Conservation (phyloP, 1,140 invertebrate species). For the Procambarus virginalis region DNA sequence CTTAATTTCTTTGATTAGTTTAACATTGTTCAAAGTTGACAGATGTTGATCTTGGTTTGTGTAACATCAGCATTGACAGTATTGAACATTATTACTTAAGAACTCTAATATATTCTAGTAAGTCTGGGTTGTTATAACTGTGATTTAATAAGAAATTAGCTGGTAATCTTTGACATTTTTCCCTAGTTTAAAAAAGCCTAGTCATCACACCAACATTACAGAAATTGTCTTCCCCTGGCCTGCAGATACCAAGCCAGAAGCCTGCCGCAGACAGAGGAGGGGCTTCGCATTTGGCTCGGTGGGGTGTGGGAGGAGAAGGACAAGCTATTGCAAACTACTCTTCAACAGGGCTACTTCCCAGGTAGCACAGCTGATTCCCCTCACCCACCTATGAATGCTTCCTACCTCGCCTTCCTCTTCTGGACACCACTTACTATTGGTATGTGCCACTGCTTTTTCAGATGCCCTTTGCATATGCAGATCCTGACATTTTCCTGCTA, state of each 20-base stretch:
- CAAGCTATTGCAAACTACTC: constrained; percentile 78
- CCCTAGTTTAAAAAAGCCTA: not conserved
- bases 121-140: too few species aligned
- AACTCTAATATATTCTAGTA: too few species aligned
- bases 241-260: constrained; percentile 73
- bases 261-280: constrained; percentile 78
- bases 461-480: too few species aligned
- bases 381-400: constrained; percentile 72
- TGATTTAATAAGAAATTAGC: not conserved
- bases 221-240: too few species aligned
- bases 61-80: too few species aligned
- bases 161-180: not conserved
- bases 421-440: constrained; percentile 76
- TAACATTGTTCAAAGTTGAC: too few species aligned
- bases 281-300: constrained; percentile 81
- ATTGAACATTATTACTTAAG: too few species aligned
- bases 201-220: not conserved
- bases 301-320: constrained; percentile 85
- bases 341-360: constrained; percentile 64
- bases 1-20: too few species aligned
- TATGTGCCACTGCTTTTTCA: not conserved
- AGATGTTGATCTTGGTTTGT: too few species aligned
- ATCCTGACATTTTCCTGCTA: too few species aligned
- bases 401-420: constrained; percentile 77
- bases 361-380: constrained; percentile 51